Evolutionary conservation across 2,797 vertebrate species (phyloP), one percentile per base, ranked within the genome.

Genomic region (Synaphobranchus kaupii): DNA sequence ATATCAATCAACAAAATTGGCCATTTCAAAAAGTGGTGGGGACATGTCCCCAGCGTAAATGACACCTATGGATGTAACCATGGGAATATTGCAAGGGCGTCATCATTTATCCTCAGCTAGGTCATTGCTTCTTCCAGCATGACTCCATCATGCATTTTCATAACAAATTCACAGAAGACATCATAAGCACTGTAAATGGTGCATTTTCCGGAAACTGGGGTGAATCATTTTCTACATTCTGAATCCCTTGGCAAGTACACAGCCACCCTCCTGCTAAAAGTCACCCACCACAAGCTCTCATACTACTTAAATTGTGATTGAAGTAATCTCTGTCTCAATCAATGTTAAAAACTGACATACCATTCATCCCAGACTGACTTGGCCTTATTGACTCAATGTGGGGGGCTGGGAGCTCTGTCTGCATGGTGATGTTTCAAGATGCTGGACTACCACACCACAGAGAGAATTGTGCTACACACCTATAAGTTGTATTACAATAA

Each of bases 51-150:
- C n/a, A n/a, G n/a, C n/a, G n/a, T n/a, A n/a, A n/a, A n/a, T n/a
- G n/a, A n/a, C n/a, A n/a, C n/a, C n/a, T n/a, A 83, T 31, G 4
- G n/a, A n/a, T 9, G 25, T 83, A 56, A 28, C 28, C 50, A 56
- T 34, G 50, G 39, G 22, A 15, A 20, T 6, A 56, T 83, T 83
- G 25, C 28, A 56, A 31, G n/a, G 8, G 48, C 22, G 12, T 34
- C 8, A 4, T 83, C n/a, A 52, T 83, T 56, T 83, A 25, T 81
- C 47, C 78, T n/a, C 78, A 78, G 25, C 71, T 78, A 34, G 71
- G 31, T 39, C 71, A 39, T 39, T 39, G 44, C 47, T 81, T 50
- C 17, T 50, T 48, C 25, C 78, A 81, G 47, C 6, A 48, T 3
- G 22, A 50, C 17, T 25, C 78, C 71, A 76, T 81, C 39, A 50